Percentiles rank a stretch among this genome's conserved stretches.
Evolutionary conservation across 2,797 vertebrate species (phyloP).

Genomic region (Malurus leucopterus): DNA sequence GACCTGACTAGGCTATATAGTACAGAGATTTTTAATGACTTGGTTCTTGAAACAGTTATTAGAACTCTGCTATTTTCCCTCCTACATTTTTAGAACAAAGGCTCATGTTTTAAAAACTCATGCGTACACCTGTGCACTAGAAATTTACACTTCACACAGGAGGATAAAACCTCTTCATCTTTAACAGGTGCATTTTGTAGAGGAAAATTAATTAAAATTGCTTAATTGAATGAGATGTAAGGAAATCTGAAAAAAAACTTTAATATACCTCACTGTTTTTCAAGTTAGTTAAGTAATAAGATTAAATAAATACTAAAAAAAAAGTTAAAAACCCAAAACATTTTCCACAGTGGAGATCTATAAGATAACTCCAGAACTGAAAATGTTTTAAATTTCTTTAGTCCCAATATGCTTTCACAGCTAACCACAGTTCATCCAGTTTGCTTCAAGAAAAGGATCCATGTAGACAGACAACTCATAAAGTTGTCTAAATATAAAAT

Average conservation of each 20-base stretch:
- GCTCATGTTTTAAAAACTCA: not conserved
- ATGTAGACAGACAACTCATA: not conserved
- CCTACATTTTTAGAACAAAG: not conserved
- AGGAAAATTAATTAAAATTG: not conserved
- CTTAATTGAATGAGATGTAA: not conserved
- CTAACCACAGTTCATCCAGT: not conserved
- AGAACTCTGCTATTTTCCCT: not conserved
- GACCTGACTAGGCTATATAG: not conserved
- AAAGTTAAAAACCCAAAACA: not conserved
- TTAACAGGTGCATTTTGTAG: not conserved
- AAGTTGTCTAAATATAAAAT: not conserved
- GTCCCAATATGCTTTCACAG: not conserved
- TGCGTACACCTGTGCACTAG: not conserved
- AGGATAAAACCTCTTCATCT: not conserved
- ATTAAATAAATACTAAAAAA: not conserved
- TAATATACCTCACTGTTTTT: not conserved
- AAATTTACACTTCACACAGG: not conserved
- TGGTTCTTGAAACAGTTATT: not conserved
- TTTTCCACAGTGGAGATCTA: not conserved
- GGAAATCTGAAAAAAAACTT: not conserved
- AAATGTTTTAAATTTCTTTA: not conserved
- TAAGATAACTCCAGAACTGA: not conserved
- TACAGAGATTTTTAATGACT: not conserved
- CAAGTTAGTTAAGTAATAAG: not conserved
- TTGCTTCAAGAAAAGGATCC: not conserved